Evolutionary conservation across 2,113 vertebrate genomes (phyloP), one percentile per base, ranked within the genome.

Genomic region (Pelusios castaneus): DNA sequence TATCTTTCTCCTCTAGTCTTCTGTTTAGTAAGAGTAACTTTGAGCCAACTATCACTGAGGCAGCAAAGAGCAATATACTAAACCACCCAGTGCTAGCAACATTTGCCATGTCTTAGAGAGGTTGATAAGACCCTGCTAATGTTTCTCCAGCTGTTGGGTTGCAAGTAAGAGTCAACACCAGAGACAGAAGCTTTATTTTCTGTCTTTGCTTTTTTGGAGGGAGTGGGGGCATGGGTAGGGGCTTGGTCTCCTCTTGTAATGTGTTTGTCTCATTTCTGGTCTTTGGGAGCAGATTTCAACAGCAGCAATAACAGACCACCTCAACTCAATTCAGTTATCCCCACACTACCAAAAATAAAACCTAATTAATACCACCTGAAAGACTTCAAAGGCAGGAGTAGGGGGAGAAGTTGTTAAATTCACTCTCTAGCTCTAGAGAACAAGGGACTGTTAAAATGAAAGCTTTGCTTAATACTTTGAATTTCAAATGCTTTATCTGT

Each of bases 151-250:
- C n/a, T 70, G 41, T 22, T 43, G 14, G 41, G 10, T 12, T 43
- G 31, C 70, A 75, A 25, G 70, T 41, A 73, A 41, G 22, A 75
- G 22, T 41, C 70, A 67, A 31, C 31, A 54, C 82, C 1, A 0
- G 6, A 91, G 94, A 95, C 95, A 92, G 88, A 54, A 84, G 93
- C 79, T 86, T 91, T 43, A 24, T 90, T 97, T 93, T 75, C 70
- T 75, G 41, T 89, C 75, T 78, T 84, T 13, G 8, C 87, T 83
- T 83, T 29, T 55, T 31, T 29, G n/a, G n/a, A n/a, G n/a, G n/a
- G n/a, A n/a, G n/a, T n/a, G n/a, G n/a, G n/a, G n/a, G n/a, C n/a
- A n/a, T n/a, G n/a, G n/a, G n/a, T n/a, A n/a, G n/a, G n/a, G n/a
- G n/a, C n/a, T 17, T 31, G 34, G 7, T 67, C 8, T 6, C 31